phyloP scores from a whole-genome alignment of 2,797 vertebrate genomes.

The Enteromius paludinosus region DNA sequence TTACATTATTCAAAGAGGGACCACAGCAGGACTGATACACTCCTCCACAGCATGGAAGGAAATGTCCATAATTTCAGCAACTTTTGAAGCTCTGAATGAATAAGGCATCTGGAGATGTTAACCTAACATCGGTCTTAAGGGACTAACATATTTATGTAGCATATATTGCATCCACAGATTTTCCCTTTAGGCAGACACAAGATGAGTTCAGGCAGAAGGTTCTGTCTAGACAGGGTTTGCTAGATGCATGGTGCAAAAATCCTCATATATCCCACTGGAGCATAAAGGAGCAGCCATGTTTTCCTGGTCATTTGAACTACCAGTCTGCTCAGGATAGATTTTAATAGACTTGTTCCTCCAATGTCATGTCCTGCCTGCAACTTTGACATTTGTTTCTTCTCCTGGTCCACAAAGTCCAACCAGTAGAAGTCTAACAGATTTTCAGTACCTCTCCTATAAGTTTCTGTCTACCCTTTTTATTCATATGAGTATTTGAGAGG shows the following conservation, averaged over 20 bases:
- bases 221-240: constrained; percentile 19
- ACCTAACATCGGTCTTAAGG: constrained; percentile 2
- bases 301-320: neutral
- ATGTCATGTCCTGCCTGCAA: neutral
- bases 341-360: neutral
- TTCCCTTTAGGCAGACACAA: constrained; percentile 18
- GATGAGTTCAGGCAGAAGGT: neutral
- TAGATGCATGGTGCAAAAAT: constrained; percentile 5
- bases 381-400: neutral
- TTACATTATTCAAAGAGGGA: constrained; percentile 41
- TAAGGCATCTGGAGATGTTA: constrained; percentile 32
- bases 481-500: neutral
- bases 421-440: neutral
- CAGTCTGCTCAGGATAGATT: neutral
- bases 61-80: constrained; percentile 2
- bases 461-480: neutral
- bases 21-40: constrained; percentile 5
- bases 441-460: neutral
- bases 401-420: neutral
- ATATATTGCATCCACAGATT: constrained; percentile 28
- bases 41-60: neutral
- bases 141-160: constrained; percentile 24
- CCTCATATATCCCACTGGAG: constrained; percentile 10
- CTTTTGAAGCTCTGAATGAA: constrained; percentile 24
- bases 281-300: neutral